Conservation (phyloP, 2,113 vertebrate species). For the Siphamia tubifer region DNA sequence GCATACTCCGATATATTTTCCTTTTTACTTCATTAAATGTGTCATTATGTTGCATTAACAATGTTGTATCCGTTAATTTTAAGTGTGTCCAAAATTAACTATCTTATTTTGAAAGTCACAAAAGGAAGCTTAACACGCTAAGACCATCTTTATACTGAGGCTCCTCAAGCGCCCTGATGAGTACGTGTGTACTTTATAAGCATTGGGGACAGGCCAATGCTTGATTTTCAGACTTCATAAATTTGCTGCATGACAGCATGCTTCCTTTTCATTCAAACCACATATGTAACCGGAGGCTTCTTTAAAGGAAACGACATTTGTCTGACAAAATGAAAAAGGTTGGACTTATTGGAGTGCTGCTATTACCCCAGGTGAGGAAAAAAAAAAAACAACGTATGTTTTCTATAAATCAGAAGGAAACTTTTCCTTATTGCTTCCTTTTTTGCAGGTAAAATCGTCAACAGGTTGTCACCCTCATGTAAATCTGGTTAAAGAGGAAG, state of each 20-base stretch:
- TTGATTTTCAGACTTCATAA: slow-evolving; percentile 40
- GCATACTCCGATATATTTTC: too few species aligned
- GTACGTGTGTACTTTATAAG: neutral
- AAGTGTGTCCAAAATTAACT: fast-evolving
- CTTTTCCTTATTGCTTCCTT: neutral
- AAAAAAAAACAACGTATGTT: neutral
- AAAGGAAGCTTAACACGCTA: neutral
- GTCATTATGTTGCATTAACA: too few species aligned
- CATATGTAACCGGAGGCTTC: neutral
- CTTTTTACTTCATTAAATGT: fast-evolving
- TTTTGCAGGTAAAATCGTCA: slow-evolving; percentile 57
- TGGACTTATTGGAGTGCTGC: slow-evolving; percentile 49
- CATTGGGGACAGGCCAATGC: neutral
- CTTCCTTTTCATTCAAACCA: neutral
- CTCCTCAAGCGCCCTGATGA: neutral
- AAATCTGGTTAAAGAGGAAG: slow-evolving; percentile 75
- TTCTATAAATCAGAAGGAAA: neutral
- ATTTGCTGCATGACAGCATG: slow-evolving; percentile 28
- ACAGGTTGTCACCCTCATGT: slow-evolving; percentile 79
- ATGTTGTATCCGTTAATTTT: too few species aligned
- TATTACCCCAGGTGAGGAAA: slow-evolving; percentile 52
- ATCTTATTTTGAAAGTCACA: slow-evolving; percentile 28
- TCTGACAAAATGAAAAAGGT: slow-evolving; percentile 40
- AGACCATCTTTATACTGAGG: neutral
- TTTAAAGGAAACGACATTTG: neutral